Conservation (phyloP, 2,797 vertebrate species). For the Rallus crepitans region DNA sequence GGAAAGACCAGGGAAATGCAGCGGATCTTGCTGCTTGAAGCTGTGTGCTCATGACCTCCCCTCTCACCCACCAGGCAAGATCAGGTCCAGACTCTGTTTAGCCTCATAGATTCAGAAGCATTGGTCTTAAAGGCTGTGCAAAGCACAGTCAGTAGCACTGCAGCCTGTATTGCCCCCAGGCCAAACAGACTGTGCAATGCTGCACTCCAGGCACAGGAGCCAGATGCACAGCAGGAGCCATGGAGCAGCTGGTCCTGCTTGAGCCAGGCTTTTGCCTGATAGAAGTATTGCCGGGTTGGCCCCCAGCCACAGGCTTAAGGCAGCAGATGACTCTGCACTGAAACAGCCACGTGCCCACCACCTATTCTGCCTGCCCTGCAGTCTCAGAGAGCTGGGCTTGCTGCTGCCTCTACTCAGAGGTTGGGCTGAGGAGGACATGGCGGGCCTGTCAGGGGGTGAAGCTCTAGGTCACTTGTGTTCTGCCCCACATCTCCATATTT, state of each 20-base stretch:
- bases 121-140: background rate
- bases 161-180: background rate
- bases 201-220: rapidly evolving
- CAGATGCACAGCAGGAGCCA: background rate
- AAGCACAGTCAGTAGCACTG: rapidly evolving
- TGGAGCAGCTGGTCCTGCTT: background rate
- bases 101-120: rapidly evolving
- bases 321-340: background rate
- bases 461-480: background rate
- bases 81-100: rapidly evolving
- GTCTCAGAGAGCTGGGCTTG: background rate
- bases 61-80: rapidly evolving
- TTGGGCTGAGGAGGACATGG: background rate
- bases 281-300: background rate
- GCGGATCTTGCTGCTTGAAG: background rate
- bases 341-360: background rate
- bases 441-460: background rate
- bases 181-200: background rate
- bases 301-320: background rate
- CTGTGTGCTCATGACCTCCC: rapidly evolving
- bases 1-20: background rate
- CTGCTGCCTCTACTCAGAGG: background rate
- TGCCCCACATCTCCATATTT: background rate
- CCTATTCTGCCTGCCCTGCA: rapidly evolving
- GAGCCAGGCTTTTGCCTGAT: background rate